Conservation (phyloP, 2,888 invertebrate genomes). For the Drosophila peninsularis region DNA sequence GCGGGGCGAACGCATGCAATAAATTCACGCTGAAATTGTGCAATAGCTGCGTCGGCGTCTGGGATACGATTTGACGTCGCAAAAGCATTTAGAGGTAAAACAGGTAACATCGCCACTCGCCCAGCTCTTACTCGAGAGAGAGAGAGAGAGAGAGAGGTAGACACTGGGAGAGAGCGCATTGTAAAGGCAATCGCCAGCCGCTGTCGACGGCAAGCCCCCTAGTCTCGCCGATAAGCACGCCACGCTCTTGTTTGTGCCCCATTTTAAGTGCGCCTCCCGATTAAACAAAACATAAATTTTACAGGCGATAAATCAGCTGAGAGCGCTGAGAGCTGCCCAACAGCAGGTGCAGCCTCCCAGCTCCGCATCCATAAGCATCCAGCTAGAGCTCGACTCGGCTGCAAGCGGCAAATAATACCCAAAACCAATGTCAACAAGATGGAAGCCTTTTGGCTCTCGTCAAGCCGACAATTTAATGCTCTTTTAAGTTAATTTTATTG, state of each 20-base stretch:
- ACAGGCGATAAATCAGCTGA: constrained; percentile 75
- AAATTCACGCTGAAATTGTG: constrained; percentile 70
- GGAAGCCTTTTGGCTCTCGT: not conserved
- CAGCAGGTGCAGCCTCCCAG: constrained; percentile 54
- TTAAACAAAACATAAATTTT: constrained; percentile 81
- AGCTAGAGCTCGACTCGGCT: not conserved
- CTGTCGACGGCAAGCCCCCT: constrained; percentile 4
- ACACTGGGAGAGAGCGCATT: not conserved
- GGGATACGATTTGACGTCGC: constrained; percentile 19
- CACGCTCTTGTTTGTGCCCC: constrained; percentile 33
- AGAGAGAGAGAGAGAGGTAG: not conserved
- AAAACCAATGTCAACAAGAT: constrained; percentile 19
- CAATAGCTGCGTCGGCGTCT: constrained; percentile 58
- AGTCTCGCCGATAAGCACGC: constrained; percentile 5
- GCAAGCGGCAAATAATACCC: constrained; percentile 6
- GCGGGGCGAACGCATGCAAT: constrained; percentile 44
- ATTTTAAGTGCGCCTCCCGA: constrained; percentile 71
- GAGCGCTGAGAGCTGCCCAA: constrained; percentile 54
- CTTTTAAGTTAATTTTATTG: not conserved
- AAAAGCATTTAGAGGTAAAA: constrained; percentile 49
- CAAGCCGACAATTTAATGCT: not conserved
- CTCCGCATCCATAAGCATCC: not conserved
- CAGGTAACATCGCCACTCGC: constrained; percentile 33
- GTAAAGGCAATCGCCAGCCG: not conserved
- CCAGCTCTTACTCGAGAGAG: not conserved